Base-by-base conservation (phyloP, 2,113 vertebrate species). In the Coregonus clupeaformis region DNA sequence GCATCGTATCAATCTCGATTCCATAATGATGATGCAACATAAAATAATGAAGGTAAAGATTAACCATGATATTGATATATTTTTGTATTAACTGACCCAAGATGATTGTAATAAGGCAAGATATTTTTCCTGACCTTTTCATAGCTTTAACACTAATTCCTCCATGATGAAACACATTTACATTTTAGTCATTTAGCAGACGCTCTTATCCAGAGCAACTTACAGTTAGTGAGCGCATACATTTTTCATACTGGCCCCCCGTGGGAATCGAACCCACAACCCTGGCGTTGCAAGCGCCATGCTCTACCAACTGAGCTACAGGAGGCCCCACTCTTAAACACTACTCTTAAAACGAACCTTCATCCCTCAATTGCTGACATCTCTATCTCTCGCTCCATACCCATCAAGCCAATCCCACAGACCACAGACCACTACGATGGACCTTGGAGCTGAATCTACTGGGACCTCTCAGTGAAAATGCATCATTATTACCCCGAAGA, bases 331-430 rank as follows among this genome's bases (percentile, higher is more conserved):
- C n/a, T n/a, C n/a, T 29, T 16, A 55, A 55, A 65, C 14, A 29
- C 24, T 16, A 65, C 63, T 30, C 45, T 30, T n/a, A 45, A 7
- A 82, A 76, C 64, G 74, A 86, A 75, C 84, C 82, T 81, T 87
- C 83, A 83, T 85, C 83, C 77, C 73, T 85, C 85, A 87, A 11
- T 11, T 87, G 36, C 81, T 82, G 47, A 74, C 69, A n/a, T 42
- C 11, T 1, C 12, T 76, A 45, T 78, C 70, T 49, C 45, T 42
- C 68, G 52, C 73, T 73, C 65, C 62, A 78, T 36, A 75, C 59
- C 55, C 66, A 70, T 6, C 29, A n/a, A 71, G 22, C 80, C 70
- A 57, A 71, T 70, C 68, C 25, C 52, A 30, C 6, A n/a, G 2
- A 22, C 9, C 20, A 60, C 42, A 76, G 74, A 71, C 75, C 81